These are phyloP conservation scores for Vidua chalybeata DNA, from an alignment of 2,113 vertebrate genomes.

Conservation along the genomic window DNA sequence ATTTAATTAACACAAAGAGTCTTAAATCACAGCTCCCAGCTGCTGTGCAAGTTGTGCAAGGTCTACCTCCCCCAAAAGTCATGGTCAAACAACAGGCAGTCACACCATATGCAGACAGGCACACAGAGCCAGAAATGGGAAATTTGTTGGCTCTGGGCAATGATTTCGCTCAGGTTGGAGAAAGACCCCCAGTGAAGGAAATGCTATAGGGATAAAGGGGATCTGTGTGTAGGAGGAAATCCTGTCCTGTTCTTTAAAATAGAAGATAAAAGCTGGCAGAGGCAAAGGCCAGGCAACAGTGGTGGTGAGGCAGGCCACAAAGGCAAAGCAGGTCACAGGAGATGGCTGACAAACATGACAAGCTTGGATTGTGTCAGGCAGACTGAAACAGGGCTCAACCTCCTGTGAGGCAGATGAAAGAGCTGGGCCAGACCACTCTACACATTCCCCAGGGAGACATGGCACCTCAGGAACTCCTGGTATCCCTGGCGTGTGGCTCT, in stretches of 20 bases:
- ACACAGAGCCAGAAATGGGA: not conserved
- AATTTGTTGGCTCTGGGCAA: not conserved
- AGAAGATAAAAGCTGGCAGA: constrained; percentile 14
- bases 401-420: not conserved
- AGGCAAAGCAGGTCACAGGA: not conserved
- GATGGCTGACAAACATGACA: not conserved
- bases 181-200: not conserved
- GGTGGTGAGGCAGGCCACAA: not conserved
- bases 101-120: accelerated
- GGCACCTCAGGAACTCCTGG: not conserved
- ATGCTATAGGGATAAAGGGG: not conserved
- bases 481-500: not conserved
- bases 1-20: not conserved
- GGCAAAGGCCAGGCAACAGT: not conserved
- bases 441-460: accelerated
- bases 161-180: accelerated
- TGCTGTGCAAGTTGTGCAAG: not conserved
- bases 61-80: not conserved
- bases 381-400: not conserved
- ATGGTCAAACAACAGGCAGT: not conserved
- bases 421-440: not conserved
- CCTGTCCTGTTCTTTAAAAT: not conserved
- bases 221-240: not conserved
- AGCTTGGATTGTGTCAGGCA: not conserved
- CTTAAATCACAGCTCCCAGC: not conserved